Evolutionary conservation across 2,888 invertebrate species (phyloP).

Genomic region (Eupithecia tripunctaria): DNA sequence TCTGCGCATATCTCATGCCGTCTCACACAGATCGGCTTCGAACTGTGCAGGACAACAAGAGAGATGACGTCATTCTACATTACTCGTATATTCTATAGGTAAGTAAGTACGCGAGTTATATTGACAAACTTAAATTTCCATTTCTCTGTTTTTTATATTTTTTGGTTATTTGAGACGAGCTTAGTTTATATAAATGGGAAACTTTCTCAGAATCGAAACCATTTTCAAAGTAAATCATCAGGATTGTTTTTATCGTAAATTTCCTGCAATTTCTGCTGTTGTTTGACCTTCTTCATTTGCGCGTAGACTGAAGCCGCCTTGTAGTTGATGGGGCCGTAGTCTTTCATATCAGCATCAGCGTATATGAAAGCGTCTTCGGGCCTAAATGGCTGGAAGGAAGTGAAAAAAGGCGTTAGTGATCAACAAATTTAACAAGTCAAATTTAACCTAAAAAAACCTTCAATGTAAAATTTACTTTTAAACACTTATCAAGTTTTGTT

Average conservation of each 20-base stretch:
- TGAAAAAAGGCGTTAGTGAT: conserved; percentile 23
- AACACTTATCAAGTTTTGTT: too few species aligned
- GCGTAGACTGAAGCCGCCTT: conserved; percentile 94
- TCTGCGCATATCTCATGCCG: too few species aligned
- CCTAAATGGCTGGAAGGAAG: conserved; percentile 87
- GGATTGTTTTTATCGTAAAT: conserved; percentile 72
- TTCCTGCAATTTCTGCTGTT: conserved; percentile 79
- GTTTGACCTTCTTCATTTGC: conserved; percentile 87
- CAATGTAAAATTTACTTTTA: background rate
- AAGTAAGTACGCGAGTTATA: too few species aligned
- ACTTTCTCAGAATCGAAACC: background rate
- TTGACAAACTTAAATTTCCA: too few species aligned
- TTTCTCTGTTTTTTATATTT: background rate
- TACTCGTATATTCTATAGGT: too few species aligned
- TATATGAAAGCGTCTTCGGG: conserved; percentile 93
- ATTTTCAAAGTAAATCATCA: conserved; percentile 65
- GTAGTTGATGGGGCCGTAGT: conserved; percentile 96
- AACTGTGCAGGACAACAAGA: too few species aligned
- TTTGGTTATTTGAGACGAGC: background rate
- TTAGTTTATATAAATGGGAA: background rate
- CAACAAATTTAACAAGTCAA: background rate
- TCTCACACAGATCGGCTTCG: too few species aligned
- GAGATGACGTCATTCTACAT: too few species aligned
- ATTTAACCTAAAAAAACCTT: background rate
- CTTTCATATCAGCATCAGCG: conserved; percentile 94